Conservation (phyloP, 2,797 vertebrate species). For the Sebastes alutus region DNA sequence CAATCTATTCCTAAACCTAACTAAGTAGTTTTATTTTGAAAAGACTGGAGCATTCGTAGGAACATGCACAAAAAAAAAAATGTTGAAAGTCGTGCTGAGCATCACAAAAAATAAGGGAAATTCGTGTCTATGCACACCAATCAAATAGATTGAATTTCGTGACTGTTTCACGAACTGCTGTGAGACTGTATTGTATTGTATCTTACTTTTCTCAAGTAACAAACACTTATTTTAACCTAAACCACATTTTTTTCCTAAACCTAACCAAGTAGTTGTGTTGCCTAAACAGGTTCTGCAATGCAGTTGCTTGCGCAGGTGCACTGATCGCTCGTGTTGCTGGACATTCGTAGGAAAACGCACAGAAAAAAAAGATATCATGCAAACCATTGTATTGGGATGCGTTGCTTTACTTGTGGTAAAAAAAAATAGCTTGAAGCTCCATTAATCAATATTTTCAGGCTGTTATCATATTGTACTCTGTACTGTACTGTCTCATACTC, state of each 20-base stretch:
- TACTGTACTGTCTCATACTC: too few species aligned
- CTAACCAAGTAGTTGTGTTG: neutral
- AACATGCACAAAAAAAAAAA: too few species aligned
- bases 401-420: neutral
- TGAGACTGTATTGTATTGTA: too few species aligned
- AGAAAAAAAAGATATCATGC: neutral
- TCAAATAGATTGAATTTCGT: too few species aligned
- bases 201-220: too few species aligned
- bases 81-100: too few species aligned
- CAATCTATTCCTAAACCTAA: too few species aligned
- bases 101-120: too few species aligned
- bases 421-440: neutral
- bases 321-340: neutral
- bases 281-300: neutral
- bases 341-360: neutral
- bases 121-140: too few species aligned
- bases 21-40: too few species aligned
- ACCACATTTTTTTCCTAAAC: neutral
- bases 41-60: too few species aligned
- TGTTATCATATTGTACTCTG: neutral
- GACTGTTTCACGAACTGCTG: too few species aligned
- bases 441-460: neutral
- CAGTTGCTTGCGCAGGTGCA: neutral
- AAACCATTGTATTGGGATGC: neutral
- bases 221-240: neutral